phyloP scores from a whole-genome alignment of 1,140 invertebrate species.

The Leptinotarsa undecemlineata region DNA sequence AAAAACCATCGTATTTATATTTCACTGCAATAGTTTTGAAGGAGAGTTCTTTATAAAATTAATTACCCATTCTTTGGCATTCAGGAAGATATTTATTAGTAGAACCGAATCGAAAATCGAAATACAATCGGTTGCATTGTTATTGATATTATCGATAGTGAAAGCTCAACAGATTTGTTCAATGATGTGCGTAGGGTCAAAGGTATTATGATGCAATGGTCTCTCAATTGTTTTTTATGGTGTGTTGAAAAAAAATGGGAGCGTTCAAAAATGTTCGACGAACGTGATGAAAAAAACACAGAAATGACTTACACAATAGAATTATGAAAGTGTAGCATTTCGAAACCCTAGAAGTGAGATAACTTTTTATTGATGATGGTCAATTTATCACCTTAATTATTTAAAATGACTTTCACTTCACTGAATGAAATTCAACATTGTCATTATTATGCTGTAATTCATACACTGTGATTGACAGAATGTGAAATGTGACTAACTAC shows the following conservation, averaged over 20 bases:
- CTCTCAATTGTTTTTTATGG: neutral
- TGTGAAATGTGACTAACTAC: no score
- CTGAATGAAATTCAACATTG: no score
- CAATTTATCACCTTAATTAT: no score
- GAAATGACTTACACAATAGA: no score
- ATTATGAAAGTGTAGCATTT: no score
- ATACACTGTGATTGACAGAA: no score
- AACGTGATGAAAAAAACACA: no score
- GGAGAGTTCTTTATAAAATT: neutral
- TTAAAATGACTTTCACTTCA: no score
- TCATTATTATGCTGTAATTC: no score
- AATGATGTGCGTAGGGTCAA: neutral
- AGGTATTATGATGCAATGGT: neutral
- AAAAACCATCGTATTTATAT: neutral
- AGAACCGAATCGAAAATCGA: neutral
- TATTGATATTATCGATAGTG: neutral
- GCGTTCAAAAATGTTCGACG: neutral
- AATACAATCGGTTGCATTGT: constrained; percentile 4
- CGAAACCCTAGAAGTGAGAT: no score
- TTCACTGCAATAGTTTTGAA: neutral
- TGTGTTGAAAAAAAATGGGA: neutral
- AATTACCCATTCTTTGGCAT: neutral
- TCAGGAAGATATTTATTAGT: neutral
- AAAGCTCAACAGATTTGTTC: neutral
- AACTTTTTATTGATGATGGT: no score